Conservation (phyloP, 2,797 vertebrate genomes). For the Gadopsis bispinosus region DNA sequence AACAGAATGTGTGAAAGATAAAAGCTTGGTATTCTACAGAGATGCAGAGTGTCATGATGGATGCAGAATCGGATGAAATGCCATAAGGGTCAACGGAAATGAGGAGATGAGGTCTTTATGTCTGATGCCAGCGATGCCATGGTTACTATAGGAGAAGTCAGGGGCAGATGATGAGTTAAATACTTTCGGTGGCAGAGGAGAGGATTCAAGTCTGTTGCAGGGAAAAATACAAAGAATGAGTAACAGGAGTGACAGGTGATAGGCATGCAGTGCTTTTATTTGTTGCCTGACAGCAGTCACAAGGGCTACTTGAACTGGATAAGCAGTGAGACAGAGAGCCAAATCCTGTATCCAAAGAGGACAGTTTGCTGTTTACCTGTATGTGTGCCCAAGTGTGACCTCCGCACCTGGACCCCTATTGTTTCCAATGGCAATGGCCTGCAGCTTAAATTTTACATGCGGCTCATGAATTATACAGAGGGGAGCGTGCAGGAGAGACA, state of each 20-base stretch:
- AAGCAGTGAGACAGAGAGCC: constrained; percentile 28
- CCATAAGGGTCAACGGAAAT: constrained; percentile 18
- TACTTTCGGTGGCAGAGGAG: constrained; percentile 33
- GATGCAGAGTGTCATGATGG: not conserved
- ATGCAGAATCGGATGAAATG: constrained; percentile 14
- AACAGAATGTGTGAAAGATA: constrained; percentile 34
- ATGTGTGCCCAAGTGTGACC: constrained; percentile 57
- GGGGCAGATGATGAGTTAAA: constrained; percentile 46
- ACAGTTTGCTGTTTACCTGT: constrained; percentile 50
- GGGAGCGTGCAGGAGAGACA: constrained; percentile 44
- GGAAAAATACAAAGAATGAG: constrained; percentile 16
- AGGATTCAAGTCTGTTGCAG: constrained; percentile 26
- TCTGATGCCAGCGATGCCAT: constrained; percentile 40
- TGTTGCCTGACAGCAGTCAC: constrained; percentile 31
- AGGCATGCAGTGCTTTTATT: constrained; percentile 41
- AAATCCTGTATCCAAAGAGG: constrained; percentile 34
- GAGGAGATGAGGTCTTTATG: constrained; percentile 16
- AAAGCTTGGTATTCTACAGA: constrained; percentile 13
- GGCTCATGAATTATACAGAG: constrained; percentile 78
- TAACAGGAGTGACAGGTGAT: constrained; percentile 42
- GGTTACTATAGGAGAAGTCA: constrained; percentile 44
- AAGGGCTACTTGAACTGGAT: constrained; percentile 19
- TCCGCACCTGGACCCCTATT: constrained; percentile 52
- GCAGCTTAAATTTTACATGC: constrained; percentile 78
- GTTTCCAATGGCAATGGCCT: constrained; percentile 54